Conservation (phyloP, 2,888 invertebrate species). For the Amphimallon solstitiale region DNA sequence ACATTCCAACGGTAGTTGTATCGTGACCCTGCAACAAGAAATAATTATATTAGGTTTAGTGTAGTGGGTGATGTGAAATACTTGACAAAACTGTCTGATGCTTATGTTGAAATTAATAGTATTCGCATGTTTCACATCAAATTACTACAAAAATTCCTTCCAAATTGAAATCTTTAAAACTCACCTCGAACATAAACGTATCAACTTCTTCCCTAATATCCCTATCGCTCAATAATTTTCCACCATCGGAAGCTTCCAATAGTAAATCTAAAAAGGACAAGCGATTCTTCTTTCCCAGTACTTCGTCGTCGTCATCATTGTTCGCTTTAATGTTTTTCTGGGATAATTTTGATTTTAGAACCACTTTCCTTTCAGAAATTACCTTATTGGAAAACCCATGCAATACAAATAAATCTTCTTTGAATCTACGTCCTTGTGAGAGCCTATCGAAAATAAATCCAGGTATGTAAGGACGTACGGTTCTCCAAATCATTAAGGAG, state of each 20-base stretch:
- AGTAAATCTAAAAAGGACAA: conserved; percentile 51
- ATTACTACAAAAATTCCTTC: no score
- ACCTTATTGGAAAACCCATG: conserved; percentile 34
- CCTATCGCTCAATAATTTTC: conserved; percentile 44
- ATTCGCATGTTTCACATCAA: no score
- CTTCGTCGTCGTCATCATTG: neutral
- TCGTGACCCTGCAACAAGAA: conserved; percentile 50
- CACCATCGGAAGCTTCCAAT: conserved; percentile 27
- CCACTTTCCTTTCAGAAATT: conserved; percentile 14
- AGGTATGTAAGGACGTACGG: neutral
- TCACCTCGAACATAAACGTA: conserved; percentile 57
- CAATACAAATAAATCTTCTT: conserved; percentile 18
- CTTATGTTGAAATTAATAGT: no score
- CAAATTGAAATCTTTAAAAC: neutral
- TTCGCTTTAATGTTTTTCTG: conserved; percentile 15
- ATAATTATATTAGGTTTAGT: no score
- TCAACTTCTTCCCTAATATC: conserved; percentile 56
- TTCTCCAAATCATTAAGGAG: conserved; percentile 42
- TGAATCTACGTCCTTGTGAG: conserved; percentile 3
- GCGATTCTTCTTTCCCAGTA: conserved; percentile 41
- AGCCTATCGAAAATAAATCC: conserved; percentile 3
- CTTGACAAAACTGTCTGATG: no score
- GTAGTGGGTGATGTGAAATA: no score
- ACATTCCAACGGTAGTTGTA: conserved; percentile 54
- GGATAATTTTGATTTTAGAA: neutral